These are phyloP conservation scores for Danio jaintianensis DNA, from an alignment of 2,797 vertebrate genomes.

Conservation along the genomic window DNA sequence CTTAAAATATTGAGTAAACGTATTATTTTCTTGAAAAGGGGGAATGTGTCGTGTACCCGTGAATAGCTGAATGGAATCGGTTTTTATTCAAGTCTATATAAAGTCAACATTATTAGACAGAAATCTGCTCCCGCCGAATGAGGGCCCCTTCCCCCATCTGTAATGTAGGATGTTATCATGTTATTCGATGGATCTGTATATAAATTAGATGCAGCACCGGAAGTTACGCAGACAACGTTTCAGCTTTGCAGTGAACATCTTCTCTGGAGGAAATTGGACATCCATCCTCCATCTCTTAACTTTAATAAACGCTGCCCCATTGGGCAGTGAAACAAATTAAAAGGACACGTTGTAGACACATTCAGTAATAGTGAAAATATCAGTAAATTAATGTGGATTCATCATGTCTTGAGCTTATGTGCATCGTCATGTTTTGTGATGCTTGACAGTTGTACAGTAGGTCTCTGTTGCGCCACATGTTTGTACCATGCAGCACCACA, in stretches of 20 bases:
- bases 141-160: constrained; percentile 34
- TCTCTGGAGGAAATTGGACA: neutral
- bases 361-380: neutral
- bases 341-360: neutral
- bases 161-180: constrained; percentile 62
- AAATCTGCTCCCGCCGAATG: neutral
- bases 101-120: neutral
- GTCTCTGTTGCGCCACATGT: neutral
- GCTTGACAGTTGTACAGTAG: neutral
- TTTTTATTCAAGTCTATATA: neutral
- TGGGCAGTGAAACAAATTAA: neutral
- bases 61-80: neutral
- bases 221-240: constrained; percentile 64
- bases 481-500: constrained; percentile 11
- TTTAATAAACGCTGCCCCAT: neutral
- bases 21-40: no score
- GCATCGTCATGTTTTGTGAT: neutral
- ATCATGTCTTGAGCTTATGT: neutral
- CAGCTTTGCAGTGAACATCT: neutral
- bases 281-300: neutral
- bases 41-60: neutral
- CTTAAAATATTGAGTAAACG: neutral
- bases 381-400: neutral
- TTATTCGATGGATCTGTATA: constrained; percentile 63
- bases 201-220: constrained; percentile 62